Conservation (phyloP, 2,113 vertebrate species). For the Bufo gargarizans region DNA sequence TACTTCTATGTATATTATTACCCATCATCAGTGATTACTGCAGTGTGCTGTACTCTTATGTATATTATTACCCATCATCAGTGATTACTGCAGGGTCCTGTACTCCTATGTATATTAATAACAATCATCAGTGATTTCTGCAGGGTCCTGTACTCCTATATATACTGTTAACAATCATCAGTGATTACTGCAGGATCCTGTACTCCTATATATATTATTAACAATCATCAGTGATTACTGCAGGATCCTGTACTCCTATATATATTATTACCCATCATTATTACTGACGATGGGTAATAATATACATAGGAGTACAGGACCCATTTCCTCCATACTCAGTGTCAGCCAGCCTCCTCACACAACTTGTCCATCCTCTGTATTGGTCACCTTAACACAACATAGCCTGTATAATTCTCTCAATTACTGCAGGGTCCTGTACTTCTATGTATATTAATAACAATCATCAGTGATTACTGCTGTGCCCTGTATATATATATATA, state of each 20-base stretch:
- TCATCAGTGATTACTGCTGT: background rate
- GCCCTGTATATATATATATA: background rate
- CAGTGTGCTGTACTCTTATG: too few relatives aligned
- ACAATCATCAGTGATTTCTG: background rate
- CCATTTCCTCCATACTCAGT: background rate
- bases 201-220: background rate
- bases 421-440: background rate
- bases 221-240: background rate
- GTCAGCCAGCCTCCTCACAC: background rate
- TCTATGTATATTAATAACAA: background rate
- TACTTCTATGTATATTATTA: background rate
- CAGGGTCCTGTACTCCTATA: background rate
- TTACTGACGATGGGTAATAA: background rate
- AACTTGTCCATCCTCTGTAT: background rate
- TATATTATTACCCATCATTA: background rate
- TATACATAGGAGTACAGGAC: background rate
- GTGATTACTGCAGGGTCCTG: background rate
- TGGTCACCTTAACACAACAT: background rate
- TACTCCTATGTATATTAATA: background rate
- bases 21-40: background rate
- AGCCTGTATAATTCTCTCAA: background rate
- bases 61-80: background rate
- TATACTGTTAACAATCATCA: background rate
- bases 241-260: background rate
- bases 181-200: background rate